Base-by-base conservation (phyloP, 64 coral and sea anemone genomes). In the Hydrozoanthus tunicans region DNA sequence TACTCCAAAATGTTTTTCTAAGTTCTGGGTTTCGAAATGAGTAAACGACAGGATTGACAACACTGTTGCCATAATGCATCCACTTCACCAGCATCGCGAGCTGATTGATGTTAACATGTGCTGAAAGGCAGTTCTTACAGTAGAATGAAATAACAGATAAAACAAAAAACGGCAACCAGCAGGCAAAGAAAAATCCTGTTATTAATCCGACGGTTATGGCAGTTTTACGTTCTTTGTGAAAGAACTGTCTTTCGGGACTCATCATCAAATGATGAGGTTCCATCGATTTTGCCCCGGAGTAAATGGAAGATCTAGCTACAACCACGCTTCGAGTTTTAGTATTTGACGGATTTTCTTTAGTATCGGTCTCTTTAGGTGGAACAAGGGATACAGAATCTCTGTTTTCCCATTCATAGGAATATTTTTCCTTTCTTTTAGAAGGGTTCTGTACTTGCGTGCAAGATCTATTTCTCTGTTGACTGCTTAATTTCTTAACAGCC, bases 61-160 rank as follows among this genome's bases (percentile, higher is more conserved):
- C 70, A 43, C 84, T 88, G 24, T 88, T 88, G 10, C 68, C 54
- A 6, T 88, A 88, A 75, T 88, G 84, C 84, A 88, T 88, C 84
- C 84, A 88, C 24, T 88, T 88, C 17, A 88, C 84, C 23, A 88
- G 25, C 69, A 88, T 60, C 5, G 84, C 84, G 7, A 88, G 56
- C 24, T 88, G 68, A 6, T 11, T 25, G 6, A 88, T 56, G 60
- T 88, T 88, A 17, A 88, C 53, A 32, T 88, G 84, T 26, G 14
- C 6, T 7, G 68, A 75, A 9, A 88, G 68, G 17, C 84, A 88
- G 69, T 59, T 26, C 11, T 54, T 88, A 25, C 84, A 88, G 84
- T 88, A 88, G 68, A 88, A 88, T 75, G 84, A 88, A 27, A 88
- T 88, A 55, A 88, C 68, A 27, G 84, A 88, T 4, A 88, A 67